Conservation (phyloP, 1,140 invertebrate species). For the Drosophila leontia region DNA sequence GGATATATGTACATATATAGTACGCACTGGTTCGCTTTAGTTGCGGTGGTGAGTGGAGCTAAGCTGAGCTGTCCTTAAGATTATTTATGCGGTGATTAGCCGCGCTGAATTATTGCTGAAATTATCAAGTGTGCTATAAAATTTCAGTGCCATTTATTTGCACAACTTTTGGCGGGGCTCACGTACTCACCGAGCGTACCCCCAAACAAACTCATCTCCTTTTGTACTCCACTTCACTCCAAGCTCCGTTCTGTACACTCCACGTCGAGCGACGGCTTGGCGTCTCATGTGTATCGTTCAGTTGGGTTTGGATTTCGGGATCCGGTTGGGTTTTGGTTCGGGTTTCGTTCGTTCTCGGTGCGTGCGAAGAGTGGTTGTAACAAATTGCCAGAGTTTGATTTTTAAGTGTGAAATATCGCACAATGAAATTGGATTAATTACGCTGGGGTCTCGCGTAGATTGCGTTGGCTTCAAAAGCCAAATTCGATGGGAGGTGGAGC, state of each 20-base stretch:
- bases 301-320: slow-evolving; percentile 24
- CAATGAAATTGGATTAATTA: slow-evolving; percentile 64
- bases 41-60: slow-evolving; percentile 29
- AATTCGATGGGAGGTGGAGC: not conserved
- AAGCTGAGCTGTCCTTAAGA: slow-evolving; percentile 63
- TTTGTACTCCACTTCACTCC: slow-evolving; percentile 16
- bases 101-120: slow-evolving; percentile 76
- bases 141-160: slow-evolving; percentile 76
- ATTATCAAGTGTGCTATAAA: slow-evolving; percentile 84
- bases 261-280: slow-evolving; percentile 18
- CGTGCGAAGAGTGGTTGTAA: slow-evolving; percentile 52
- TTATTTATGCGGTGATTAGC: slow-evolving; percentile 84
- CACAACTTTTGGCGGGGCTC: slow-evolving; percentile 64
- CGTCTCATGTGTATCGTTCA: slow-evolving; percentile 69
- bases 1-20: slow-evolving; percentile 37
- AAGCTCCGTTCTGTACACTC: not conserved
- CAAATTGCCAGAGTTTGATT: slow-evolving; percentile 72
- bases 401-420: slow-evolving; percentile 64
- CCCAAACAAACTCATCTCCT: slow-evolving; percentile 2
- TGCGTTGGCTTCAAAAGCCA: slow-evolving; percentile 23
- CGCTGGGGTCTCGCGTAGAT: slow-evolving; percentile 27
- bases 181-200: slow-evolving; percentile 43
- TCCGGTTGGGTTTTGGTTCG: slow-evolving; percentile 20
- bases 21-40: slow-evolving; percentile 14
- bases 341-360: slow-evolving; percentile 14